Evolutionary conservation across 2,113 vertebrate genomes (phyloP).

Genomic region (Laticauda laticaudata): DNA sequence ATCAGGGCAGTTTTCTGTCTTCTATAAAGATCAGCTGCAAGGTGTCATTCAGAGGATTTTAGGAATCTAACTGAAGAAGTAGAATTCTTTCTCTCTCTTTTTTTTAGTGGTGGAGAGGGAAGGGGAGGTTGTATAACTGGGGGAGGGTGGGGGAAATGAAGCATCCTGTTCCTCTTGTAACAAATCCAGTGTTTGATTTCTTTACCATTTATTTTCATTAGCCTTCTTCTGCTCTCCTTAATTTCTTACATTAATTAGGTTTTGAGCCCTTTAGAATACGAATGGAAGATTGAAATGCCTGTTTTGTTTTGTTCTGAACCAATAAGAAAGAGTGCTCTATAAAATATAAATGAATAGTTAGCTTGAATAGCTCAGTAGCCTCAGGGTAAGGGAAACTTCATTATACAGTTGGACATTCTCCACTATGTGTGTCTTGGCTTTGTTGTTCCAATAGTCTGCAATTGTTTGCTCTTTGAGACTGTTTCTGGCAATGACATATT

Average conservation of each 20-base stretch:
- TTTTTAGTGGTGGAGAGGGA: background rate
- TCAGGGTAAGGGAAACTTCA: background rate
- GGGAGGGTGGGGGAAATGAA: background rate
- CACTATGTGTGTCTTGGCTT: background rate
- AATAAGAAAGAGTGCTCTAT: background rate
- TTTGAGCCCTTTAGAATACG: too few species aligned
- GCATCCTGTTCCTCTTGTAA: background rate
- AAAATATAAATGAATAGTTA: background rate
- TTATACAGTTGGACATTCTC: background rate
- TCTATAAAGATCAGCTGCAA: background rate
- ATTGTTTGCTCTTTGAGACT: background rate
- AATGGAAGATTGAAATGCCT: background rate
- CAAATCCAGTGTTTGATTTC: background rate
- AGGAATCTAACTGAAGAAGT: background rate
- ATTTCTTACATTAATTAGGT: background rate
- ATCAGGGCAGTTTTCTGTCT: background rate
- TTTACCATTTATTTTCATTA: background rate
- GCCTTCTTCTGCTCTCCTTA: background rate
- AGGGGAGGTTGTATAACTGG: background rate
- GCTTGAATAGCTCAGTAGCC: background rate
- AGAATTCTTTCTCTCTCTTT: background rate
- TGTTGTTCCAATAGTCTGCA: background rate
- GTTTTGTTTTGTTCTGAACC: background rate
- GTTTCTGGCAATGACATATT: background rate
- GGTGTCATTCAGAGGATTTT: background rate